Base-by-base conservation (phyloP, 2,888 invertebrate genomes). In the Melinopterus prodromus region DNA sequence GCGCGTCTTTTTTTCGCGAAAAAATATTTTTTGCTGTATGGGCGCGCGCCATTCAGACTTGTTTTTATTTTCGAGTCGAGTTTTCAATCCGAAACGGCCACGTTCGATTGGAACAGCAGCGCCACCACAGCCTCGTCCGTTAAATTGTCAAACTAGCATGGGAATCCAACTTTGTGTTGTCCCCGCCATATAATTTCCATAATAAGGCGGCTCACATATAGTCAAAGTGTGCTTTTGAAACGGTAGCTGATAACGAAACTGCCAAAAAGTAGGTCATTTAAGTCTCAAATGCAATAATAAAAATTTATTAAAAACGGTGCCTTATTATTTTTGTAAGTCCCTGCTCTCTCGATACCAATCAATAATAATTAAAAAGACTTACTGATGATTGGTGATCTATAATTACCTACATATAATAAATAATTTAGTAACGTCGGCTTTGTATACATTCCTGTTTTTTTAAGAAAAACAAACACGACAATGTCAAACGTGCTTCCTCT, bases 401-500 rank as follows among this genome's bases (percentile, higher is more conserved):
- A 26, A 26, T 26, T 26, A 26, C 26, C 1, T 26, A 26, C 26
- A 1, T 26, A 26, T 26, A 26, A 26, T 6, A 38, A 38, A 38
- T 38, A 38, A 38, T 38, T 38, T 38, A 38, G 38, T 38, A 9
- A 38, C 38, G 38, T 38, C 38, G 9, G 38, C 38, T 38, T 38
- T n/a, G 38, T 69, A 77, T 77, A 77, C 77, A 77, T 77, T 77
- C 77, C 77, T 15, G 69, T 38, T 69, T 16, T 71, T 71, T 38
- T 37, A 78, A 26, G 38, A 74, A n/a, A n/a, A n/a, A 26, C 26
- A 26, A 26, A 26, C 3, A 26, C 74, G 53, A 53, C 53, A 53
- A 79, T 77, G 70, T 84, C 82, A 81, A 82, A 84, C 82, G 83
- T 84, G 84, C 84, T 85, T 86, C 85, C 85, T 85, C 82, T 80